Base-by-base conservation (phyloP, 2,113 vertebrate species). In the Thunnus thynnus region DNA sequence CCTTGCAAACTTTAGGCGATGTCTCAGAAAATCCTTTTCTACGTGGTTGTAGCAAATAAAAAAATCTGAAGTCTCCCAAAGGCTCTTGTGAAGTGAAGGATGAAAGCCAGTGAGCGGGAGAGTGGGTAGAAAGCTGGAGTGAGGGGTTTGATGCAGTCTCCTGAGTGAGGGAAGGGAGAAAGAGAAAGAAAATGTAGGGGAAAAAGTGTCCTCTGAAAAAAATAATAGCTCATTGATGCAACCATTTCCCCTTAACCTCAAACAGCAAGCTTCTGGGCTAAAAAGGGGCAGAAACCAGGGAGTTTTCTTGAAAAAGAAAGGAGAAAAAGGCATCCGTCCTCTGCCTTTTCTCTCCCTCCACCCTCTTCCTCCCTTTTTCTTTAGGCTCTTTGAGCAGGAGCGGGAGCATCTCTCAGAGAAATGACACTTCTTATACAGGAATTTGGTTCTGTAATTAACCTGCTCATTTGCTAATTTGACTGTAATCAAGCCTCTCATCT, bases 401-500 rank as follows among this genome's bases (percentile, higher is more conserved):
- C 27, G 36, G 30, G 80, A 84, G 84, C 66, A 63, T 89, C 80
- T 90, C 87, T 90, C 73, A 76, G 81, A 88, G 88, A 92, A 90
- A 90, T 91, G 88, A 86, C 89, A 90, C 74, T 83, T 90, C 91
- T 92, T 91, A 81, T 87, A 91, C 86, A 86, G 88, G 89, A 93
- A 87, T 93, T 90, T 89, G 85, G 78, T 83, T 85, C 90, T 82
- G 91, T 93, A 91, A 93, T 94, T 93, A 93, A 94, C 91, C 93
- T 93, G 92, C 90, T 93, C 91, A 93, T 92, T 93, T 91, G 90
- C 92, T 93, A 93, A 94, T 93, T 92, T 91, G 88, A 91, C 92
- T 92, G 92, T 93, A 94, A 94, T 94, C 93, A 93, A 93, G 93
- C 84, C 89, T 91, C 83, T 94, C 90, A 93, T 93, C 90, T 93